Evolutionary conservation across 1,140 invertebrate species (phyloP).

Genomic region (Drosophila jambulina): DNA sequence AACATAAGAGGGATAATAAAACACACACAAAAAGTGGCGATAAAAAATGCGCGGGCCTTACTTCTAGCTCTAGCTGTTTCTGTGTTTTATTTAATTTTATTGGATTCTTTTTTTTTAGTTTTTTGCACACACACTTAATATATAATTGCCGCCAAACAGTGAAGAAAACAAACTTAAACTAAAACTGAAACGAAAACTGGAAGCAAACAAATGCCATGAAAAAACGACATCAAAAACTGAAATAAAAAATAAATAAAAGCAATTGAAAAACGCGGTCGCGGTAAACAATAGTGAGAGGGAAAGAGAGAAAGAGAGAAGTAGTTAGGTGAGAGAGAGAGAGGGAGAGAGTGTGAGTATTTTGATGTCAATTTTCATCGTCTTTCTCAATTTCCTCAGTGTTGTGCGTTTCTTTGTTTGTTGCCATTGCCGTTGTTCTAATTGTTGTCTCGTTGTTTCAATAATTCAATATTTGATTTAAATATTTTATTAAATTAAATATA

Average conservation of each 20-base stretch:
- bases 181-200: background rate
- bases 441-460: slow-evolving; percentile 27
- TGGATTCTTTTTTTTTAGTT: background rate
- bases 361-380: slow-evolving; percentile 33
- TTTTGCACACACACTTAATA: slow-evolving; percentile 13
- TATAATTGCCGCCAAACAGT: slow-evolving; percentile 22
- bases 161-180: slow-evolving; percentile 29
- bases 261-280: slow-evolving; percentile 35
- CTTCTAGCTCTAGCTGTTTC: slow-evolving; percentile 3
- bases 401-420: slow-evolving; percentile 20
- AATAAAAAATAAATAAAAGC: background rate
- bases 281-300: slow-evolving; percentile 13
- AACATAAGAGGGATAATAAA: slow-evolving; percentile 45
- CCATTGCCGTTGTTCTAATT: slow-evolving; percentile 30
- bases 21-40: slow-evolving; percentile 27
- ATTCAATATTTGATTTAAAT: background rate
- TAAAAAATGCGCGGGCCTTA: slow-evolving; percentile 32
- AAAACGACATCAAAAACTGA: background rate
- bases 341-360: slow-evolving; percentile 72
- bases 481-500: too few species aligned
- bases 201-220: slow-evolving; percentile 13
- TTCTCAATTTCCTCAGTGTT: slow-evolving; percentile 30
- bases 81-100: background rate
- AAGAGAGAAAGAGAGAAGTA: background rate
- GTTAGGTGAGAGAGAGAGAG: slow-evolving; percentile 18